Base-by-base conservation (phyloP, 2,113 vertebrate species). In the Pholis gunnellus region DNA sequence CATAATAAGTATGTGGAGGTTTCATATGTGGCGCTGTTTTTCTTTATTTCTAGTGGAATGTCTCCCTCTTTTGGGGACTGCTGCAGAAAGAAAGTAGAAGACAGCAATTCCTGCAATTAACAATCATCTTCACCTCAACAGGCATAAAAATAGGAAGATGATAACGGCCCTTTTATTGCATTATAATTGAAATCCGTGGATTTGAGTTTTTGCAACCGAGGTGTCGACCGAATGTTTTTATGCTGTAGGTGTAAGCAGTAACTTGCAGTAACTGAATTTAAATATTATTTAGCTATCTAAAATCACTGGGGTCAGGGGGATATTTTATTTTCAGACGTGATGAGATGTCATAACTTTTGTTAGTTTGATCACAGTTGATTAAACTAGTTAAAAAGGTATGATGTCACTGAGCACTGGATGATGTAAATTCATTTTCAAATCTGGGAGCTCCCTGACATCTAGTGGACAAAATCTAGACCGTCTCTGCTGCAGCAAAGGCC, bases 61-160 rank as follows among this genome's bases (percentile, higher is more conserved):
- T 93, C 92, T 82, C 94, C 94, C 92, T 91, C 94, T 93, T 91
- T 89, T 93, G 94, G 87, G 40, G 22, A 48, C 59, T 60, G 29
- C 13, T 46, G 42, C n/a, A n/a, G 25, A 67, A 42, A 38, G 14
- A 72, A 67, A 59, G 11, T 27, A 67, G 11, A 10, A 50, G 8
- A 60, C 0, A 31, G 3, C 7, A 54, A 27, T 22, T 44, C 7
- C 13, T 31, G 31, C 9, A 56, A 48, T 22, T 14, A 61, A 29
- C 17, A 20, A 60, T 34, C 20, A 66, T 4, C 22, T 22, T 22
- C 40, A 59, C n/a, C 22, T 60, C 7, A 4, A 48, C 57, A 1
- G 25, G n/a, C 70, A 48, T 22, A 22, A 75, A 56, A 78, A 38
- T 42, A 57, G 7, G 5, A 34, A 2, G 4, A 22, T 64, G 10